These are phyloP conservation scores for Agelaius phoeniceus DNA, from an alignment of 2,113 vertebrate species.

Conservation along the genomic window DNA sequence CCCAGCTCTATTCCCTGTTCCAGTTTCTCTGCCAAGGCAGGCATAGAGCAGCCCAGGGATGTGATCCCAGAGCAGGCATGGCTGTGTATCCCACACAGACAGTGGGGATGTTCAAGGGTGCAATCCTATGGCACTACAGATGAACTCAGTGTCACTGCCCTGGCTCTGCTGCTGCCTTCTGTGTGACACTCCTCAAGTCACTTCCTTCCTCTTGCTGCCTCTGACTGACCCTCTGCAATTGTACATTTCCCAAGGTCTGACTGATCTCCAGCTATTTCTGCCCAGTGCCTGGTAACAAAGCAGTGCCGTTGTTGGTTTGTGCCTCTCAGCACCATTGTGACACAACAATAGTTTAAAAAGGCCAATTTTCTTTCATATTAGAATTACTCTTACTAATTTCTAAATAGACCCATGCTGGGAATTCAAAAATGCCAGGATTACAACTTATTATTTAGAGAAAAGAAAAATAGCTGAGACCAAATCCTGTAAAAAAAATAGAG, in stretches of 20 bases:
- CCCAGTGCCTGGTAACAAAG: slow-evolving; percentile 7
- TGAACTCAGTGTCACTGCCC: background rate
- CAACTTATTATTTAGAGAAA: background rate
- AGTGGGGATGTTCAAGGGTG: background rate
- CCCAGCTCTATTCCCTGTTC: background rate
- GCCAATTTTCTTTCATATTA: slow-evolving; percentile 24
- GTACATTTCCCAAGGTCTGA: background rate
- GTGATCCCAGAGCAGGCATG: background rate
- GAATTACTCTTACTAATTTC: slow-evolving; percentile 1
- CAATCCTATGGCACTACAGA: background rate
- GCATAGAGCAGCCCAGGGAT: background rate
- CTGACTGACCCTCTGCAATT: background rate
- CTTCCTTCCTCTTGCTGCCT: background rate
- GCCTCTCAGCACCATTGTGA: slow-evolving; percentile 36
- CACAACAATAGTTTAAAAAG: slow-evolving; percentile 29
- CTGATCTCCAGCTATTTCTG: background rate
- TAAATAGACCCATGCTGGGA: slow-evolving; percentile 1
- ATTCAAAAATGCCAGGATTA: slow-evolving; percentile 27
- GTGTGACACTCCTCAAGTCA: background rate
- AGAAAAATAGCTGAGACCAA: background rate
- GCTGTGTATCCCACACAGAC: background rate
- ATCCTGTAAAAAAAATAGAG: background rate
- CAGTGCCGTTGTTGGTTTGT: background rate
- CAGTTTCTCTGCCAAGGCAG: background rate
- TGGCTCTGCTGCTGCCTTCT: background rate